A percentile compares a stretch with the other conserved stretches of the same genome.
phyloP scores from a whole-genome alignment of 1,140 invertebrate genomes.

The Hydropsyche tenuis region DNA sequence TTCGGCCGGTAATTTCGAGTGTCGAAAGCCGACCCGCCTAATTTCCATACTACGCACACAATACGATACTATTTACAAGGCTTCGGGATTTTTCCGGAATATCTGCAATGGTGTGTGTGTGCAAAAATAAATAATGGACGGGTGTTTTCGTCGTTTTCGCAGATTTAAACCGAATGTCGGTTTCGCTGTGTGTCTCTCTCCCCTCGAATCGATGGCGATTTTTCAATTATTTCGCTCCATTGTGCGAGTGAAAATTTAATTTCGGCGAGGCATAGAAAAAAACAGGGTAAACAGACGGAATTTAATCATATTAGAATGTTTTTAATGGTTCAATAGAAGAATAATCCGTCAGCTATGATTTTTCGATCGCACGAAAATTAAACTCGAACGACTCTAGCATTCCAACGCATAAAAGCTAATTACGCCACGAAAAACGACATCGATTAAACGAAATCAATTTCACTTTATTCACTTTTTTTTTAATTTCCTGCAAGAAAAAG shows the following conservation, averaged over 20 bases:
- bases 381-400: too few species aligned
- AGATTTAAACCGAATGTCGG: conserved; percentile 26
- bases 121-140: neutral
- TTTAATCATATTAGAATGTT: too few species aligned
- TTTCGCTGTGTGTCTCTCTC: conserved; percentile 13
- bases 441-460: too few species aligned
- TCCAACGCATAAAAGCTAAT: too few species aligned
- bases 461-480: too few species aligned
- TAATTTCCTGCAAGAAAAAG: too few species aligned
- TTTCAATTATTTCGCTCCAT: conserved; percentile 42
- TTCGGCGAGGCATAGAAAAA: too few species aligned
- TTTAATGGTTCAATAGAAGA: too few species aligned
- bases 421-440: too few species aligned
- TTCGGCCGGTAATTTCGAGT: conserved; percentile 46
- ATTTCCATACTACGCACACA: neutral
- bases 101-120: neutral
- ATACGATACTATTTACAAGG: neutral
- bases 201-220: conserved; percentile 37
- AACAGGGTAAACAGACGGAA: too few species aligned
- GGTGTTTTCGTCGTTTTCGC: conserved; percentile 38
- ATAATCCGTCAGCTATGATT: too few species aligned
- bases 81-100: neutral
- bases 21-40: conserved; percentile 31
- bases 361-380: too few species aligned
- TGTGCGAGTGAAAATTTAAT: conserved; percentile 16